Conservation (phyloP, 2,888 invertebrate species). For the Hymenopus coronatus region DNA sequence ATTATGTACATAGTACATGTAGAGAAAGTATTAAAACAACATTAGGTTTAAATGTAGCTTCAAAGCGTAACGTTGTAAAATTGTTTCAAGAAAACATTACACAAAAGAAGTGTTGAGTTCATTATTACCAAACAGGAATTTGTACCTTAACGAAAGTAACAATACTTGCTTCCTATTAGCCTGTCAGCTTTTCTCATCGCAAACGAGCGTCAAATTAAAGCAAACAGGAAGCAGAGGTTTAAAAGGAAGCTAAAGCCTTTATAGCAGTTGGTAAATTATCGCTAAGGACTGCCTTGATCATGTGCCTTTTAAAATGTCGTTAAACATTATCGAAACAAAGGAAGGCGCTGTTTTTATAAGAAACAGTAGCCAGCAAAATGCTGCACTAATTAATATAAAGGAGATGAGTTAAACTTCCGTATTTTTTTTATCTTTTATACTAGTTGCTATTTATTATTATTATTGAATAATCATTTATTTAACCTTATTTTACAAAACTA, state of each 20-base stretch:
- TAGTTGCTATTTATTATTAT: neutral
- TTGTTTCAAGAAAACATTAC: neutral
- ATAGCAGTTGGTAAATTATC: neutral
- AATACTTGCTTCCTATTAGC: neutral
- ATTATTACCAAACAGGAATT: neutral
- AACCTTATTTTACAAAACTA: no score
- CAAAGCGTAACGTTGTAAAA: neutral
- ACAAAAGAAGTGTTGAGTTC: neutral
- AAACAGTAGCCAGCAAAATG: neutral
- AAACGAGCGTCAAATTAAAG: neutral
- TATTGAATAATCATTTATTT: no score
- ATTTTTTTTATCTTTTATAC: no score
- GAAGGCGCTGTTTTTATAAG: no score
- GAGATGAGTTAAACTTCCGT: neutral
- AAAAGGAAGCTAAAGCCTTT: neutral
- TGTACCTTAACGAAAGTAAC: neutral
- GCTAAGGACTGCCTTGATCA: neutral
- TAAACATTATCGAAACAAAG: neutral
- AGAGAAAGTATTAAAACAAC: no score
- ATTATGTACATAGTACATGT: no score
- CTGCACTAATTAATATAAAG: neutral
- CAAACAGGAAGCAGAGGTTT: neutral
- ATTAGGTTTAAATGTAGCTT: no score
- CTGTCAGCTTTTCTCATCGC: neutral
- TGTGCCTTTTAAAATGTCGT: neutral